Evolutionary conservation across 2,797 vertebrate species (phyloP), one percentile per base, ranked within the genome.

Genomic region (Synanceia verrucosa): DNA sequence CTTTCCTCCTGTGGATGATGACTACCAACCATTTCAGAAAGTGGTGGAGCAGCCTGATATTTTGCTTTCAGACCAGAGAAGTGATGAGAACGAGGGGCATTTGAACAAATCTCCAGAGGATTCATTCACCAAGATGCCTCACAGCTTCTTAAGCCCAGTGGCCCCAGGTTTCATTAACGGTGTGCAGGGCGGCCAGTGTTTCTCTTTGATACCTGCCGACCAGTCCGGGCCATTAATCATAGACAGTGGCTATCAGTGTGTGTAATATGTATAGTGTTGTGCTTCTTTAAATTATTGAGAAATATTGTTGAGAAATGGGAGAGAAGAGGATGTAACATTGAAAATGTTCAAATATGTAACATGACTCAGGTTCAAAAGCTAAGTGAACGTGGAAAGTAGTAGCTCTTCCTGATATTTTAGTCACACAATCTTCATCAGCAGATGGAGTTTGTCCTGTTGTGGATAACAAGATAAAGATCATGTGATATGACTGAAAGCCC

Each of bases 1-100:
- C 26, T 48, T 50, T 29, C 67, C 68, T 31, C n/a, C n/a, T 36
- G 47, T 84, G 57, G 63, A 59, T 2, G 70, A 79, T 1, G 29
- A 29, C 68, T 89, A 87, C 58, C 85, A 88, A 43, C 18, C 80
- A 1, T 70, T 90, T 78, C 70, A 69, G 9, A 77, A 4, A 39
- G 24, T 76, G 2, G 51, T 69, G 41, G 44, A 53, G 21, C 58
- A 72, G 52, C 44, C 62, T 8, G 44, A 31, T 28, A 6, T 33
- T 70, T 41, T 68, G 47, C 6, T 46, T 33, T 34, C 70, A 33
- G 66, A 58, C 4, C 16, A 65, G 48, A 55, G 3, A 39, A 12
- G 7, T 5, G 13, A 0, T 1, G 64, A 50, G 29, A 3, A 14
- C 1, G 10, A 60, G 21, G 36, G 70, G 9, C 1, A 24, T 23